Evolutionary conservation across 2,888 invertebrate species (phyloP).

Genomic region (Nomada ferruginata): DNA sequence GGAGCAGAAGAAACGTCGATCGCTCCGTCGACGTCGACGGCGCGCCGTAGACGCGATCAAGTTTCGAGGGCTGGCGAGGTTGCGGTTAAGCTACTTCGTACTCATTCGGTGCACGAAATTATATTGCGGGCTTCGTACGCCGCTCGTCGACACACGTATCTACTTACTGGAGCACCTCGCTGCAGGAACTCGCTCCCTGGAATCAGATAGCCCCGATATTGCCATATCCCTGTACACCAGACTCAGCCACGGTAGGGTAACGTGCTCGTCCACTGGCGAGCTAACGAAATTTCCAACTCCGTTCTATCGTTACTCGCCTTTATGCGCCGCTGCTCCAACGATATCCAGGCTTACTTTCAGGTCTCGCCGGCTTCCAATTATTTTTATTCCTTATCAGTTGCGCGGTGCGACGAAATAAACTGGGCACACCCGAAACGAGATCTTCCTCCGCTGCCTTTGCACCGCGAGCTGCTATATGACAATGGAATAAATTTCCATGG

Average conservation of each 20-base stretch:
- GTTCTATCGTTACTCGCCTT: constrained; percentile 1
- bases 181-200: constrained; percentile 10
- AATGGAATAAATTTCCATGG: constrained; percentile 42
- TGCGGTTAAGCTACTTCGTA: constrained; percentile 38
- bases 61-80: constrained; percentile 34
- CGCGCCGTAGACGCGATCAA: constrained; percentile 27
- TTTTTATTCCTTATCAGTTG: constrained; percentile 39
- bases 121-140: constrained; percentile 31
- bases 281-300: constrained; percentile 32
- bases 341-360: background rate
- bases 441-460: background rate
- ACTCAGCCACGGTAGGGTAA: background rate
- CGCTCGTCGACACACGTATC: constrained; percentile 23
- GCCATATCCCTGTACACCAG: constrained; percentile 11
- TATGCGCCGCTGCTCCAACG: background rate
- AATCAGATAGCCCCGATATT: constrained; percentile 43
- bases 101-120: constrained; percentile 47
- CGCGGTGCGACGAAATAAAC: background rate
- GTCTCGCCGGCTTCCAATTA: constrained; percentile 20
- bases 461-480: constrained; percentile 5
- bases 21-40: constrained; percentile 14
- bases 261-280: constrained; percentile 6
- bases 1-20: constrained; percentile 32
- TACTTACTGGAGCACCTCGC: constrained; percentile 24
- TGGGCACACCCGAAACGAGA: background rate